Evolutionary conservation across 2,888 invertebrate genomes (phyloP), one percentile per base, ranked within the genome.

Genomic region (Cyaniris semiargus): DNA sequence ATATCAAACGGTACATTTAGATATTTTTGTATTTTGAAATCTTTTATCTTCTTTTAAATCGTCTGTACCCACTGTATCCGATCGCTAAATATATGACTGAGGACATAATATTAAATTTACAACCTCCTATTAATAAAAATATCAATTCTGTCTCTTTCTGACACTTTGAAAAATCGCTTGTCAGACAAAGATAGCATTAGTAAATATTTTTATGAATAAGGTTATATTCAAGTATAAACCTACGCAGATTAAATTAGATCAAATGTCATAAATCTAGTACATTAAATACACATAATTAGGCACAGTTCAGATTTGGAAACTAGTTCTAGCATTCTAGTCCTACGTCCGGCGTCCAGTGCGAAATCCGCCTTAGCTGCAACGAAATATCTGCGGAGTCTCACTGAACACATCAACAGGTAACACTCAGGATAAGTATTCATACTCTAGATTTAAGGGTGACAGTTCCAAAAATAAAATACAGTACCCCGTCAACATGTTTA

Each of bases 221-320:
- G 15, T 13, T 23, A 27, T 13, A 27, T 66, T 31, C 38, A 71
- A 71, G 71, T 71, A 71, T 38, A 71, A 70, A 70, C 21, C 27
- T 70, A 70, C 31, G n/a, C n/a, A 21, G 34, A 71, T 71, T 3
- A 71, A 21, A 71, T 60, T 34, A 71, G 38, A 21, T 77, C 72
- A 74, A 76, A 78, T 60, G 13, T 71, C 76, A 44, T 72, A 76
- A 79, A 76, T 77, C 77, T 81, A 77, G 79, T 74, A 77, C 80
- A 84, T 83, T 84, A 79, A 81, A 82, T 81, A 84, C 83, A 80
- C 86, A 81, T 89, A 88, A 85, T 89, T 89, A 94, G 93, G 93
- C 93, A 94, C 93, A 87, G 90, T 90, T 92, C 90, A 91, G 88
- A 87, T 91, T 86, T 84, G 85, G 86, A 87, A 85, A 87, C 90